These are phyloP conservation scores for Ictidomys tridecemlineatus DNA, from an alignment of 2,113 vertebrate species.

Conservation along the genomic window DNA sequence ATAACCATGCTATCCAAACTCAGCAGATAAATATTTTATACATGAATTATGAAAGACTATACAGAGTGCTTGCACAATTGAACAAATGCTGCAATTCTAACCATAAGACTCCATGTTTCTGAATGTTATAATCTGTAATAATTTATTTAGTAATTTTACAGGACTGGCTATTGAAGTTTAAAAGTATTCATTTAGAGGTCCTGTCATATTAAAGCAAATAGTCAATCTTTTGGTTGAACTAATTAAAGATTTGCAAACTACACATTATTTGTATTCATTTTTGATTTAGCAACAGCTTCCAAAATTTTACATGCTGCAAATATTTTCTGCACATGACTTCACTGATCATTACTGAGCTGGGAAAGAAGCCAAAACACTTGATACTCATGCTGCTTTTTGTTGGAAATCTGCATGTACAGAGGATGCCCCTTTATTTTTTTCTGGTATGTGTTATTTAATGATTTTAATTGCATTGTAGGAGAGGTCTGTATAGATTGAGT, in stretches of 20 bases:
- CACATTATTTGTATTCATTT: conserved; percentile 64
- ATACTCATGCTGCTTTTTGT: conserved; percentile 11
- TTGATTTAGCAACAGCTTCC: conserved; percentile 65
- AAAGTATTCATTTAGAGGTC: not conserved
- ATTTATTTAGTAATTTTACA: conserved; percentile 32
- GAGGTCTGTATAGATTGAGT: conserved; percentile 43
- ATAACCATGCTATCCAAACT: not conserved
- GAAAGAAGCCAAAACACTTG: conserved; percentile 64
- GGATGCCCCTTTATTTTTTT: conserved; percentile 31
- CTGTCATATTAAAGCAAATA: not conserved
- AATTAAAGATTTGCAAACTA: conserved; percentile 57
- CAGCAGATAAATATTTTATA: not conserved
- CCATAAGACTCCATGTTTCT: not conserved
- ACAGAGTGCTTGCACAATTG: not conserved
- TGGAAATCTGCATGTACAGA: conserved; percentile 33
- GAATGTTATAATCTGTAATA: conserved; percentile 5
- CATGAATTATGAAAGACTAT: not conserved
- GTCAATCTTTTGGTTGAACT: conserved; percentile 45
- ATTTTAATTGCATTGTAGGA: conserved; percentile 64
- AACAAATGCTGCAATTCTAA: not conserved
- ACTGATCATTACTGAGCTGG: conserved; percentile 69
- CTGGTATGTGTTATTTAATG: conserved; percentile 66
- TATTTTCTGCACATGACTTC: conserved; percentile 66
- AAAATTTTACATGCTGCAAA: conserved; percentile 63
- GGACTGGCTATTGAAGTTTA: not conserved